A percentile compares a stretch with the other conserved stretches of the same genome.
Evolutionary conservation across 2,797 vertebrate genomes (phyloP).

Genomic region (Danio albolineatus): DNA sequence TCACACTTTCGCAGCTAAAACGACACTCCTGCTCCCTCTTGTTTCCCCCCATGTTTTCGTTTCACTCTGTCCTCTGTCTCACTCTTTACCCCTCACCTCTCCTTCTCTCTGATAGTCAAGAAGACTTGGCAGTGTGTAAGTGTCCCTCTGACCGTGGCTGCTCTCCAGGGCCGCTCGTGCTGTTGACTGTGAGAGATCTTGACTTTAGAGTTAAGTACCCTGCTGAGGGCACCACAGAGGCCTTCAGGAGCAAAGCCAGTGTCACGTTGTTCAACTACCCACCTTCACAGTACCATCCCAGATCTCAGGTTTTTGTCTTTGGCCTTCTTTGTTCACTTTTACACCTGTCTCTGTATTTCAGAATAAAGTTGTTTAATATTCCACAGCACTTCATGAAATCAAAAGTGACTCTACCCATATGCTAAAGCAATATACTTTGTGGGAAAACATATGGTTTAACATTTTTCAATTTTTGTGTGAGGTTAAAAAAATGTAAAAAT

Average conservation of each 20-base stretch:
- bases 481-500: no score
- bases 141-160: constrained; percentile 26
- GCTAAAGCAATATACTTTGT: no score
- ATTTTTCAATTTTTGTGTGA: no score
- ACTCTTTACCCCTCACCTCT: constrained; percentile 29
- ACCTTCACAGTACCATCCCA: not conserved
- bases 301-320: constrained; percentile 2
- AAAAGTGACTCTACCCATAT: no score
- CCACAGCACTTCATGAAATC: no score
- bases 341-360: constrained; percentile 14
- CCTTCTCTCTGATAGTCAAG: constrained; percentile 30
- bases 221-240: constrained; percentile 26
- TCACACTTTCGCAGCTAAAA: not conserved
- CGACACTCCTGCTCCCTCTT: not conserved
- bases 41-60: not conserved
- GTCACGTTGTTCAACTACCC: not conserved
- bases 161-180: constrained; percentile 16
- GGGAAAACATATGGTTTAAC: no score
- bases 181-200: constrained; percentile 32
- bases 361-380: no score
- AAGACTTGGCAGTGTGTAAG: constrained; percentile 27
- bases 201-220: constrained; percentile 38
- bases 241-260: constrained; percentile 8
- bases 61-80: not conserved
- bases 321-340: constrained; percentile 40